phyloP scores from a whole-genome alignment of 2,888 invertebrate species.

The Andrena trimmerana region DNA sequence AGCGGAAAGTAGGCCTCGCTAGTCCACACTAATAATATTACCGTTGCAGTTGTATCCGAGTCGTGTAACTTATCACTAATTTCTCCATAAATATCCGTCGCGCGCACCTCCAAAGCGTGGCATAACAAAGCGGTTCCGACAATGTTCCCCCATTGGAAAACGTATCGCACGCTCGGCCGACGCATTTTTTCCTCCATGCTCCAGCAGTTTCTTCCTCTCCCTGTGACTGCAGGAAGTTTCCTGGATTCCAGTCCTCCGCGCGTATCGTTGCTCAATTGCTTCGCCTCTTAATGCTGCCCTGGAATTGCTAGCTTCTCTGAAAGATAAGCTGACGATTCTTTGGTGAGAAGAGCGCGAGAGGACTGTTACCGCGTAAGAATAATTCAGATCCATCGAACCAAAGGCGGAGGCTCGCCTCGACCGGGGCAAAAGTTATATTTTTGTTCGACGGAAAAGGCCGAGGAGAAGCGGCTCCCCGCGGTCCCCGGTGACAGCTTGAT shows the following conservation, averaged over 20 bases:
- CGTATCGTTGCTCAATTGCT: constrained; percentile 9
- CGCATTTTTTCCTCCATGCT: constrained; percentile 36
- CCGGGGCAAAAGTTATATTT: constrained; percentile 27
- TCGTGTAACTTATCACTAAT: too few relatives aligned
- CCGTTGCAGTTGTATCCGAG: too few relatives aligned
- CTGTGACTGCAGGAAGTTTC: constrained; percentile 52
- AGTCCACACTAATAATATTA: constrained; percentile 1
- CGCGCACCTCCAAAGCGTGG: too few relatives aligned
- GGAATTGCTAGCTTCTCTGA: constrained; percentile 9
- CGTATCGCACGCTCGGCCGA: not conserved
- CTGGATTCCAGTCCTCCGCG: constrained; percentile 50
- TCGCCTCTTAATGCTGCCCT: not conserved
- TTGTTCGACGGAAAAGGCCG: constrained; percentile 25
- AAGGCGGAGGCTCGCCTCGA: constrained; percentile 11
- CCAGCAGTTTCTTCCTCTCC: constrained; percentile 32
- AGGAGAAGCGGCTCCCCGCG: constrained; percentile 26
- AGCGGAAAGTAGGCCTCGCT: constrained; percentile 37
- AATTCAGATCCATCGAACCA: constrained; percentile 13
- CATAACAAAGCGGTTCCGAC: not conserved
- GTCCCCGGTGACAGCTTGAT: constrained; percentile 43
- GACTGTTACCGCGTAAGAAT: constrained; percentile 8
- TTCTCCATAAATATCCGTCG: too few relatives aligned
- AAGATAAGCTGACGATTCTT: not conserved
- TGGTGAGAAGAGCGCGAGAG: not conserved
- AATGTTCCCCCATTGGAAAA: not conserved